Conservation (phyloP, 1,140 invertebrate species). For the Centruroides sculpturatus region DNA sequence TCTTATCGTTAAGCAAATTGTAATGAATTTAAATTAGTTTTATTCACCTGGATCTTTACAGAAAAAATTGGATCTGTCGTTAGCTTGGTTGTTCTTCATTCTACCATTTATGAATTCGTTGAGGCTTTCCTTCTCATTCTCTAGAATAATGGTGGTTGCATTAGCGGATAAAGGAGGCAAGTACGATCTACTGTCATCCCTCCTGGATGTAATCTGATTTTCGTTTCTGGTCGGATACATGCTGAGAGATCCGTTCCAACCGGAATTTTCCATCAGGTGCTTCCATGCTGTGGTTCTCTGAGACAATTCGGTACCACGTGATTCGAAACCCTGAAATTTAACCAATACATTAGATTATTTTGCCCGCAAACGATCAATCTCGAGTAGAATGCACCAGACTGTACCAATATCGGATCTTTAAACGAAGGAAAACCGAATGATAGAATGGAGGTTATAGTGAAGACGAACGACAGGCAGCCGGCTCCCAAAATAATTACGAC, state of each 20-base stretch:
- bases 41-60: slow-evolving; percentile 44
- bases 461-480: slow-evolving; percentile 50
- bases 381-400: no score
- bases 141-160: no score
- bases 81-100: neutral
- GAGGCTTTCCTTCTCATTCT: neutral
- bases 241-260: slow-evolving; percentile 46
- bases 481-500: slow-evolving; percentile 50
- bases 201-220: neutral
- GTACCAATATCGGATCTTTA: no score
- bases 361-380: no score
- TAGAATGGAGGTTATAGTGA: slow-evolving; percentile 27
- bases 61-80: slow-evolving; percentile 35
- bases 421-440: no score
- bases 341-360: slow-evolving; percentile 35
- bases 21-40: neutral
- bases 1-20: no score
- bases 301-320: slow-evolving; percentile 61
- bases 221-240: slow-evolving; percentile 47
- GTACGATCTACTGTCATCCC: no score
- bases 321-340: slow-evolving; percentile 53
- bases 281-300: slow-evolving; percentile 62
- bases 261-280: slow-evolving; percentile 59
- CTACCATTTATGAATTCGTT: neutral
- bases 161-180: no score